Conservation (phyloP, 1,140 invertebrate genomes). For the Patella vulgata region DNA sequence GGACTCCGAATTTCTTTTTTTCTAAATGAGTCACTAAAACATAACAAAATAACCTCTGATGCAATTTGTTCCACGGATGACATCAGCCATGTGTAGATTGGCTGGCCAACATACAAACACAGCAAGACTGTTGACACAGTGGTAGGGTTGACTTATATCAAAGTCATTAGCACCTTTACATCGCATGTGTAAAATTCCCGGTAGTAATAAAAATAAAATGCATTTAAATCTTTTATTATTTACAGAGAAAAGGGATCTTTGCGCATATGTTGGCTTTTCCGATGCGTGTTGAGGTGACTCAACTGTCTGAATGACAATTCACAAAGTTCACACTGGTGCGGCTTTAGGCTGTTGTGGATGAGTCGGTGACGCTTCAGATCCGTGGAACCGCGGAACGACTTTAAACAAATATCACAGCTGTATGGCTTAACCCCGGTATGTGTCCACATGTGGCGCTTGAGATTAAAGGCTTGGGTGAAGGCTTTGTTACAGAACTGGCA, state of each 20-base stretch:
- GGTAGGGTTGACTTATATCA: too few relatives aligned
- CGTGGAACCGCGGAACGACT: slow-evolving; percentile 3
- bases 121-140: too few relatives aligned
- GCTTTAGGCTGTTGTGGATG: slow-evolving; percentile 83
- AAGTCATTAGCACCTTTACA: too few relatives aligned
- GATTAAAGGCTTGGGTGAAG: neutral
- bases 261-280: slow-evolving; percentile 14
- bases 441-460: slow-evolving; percentile 13
- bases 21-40: too few relatives aligned
- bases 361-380: slow-evolving; percentile 76
- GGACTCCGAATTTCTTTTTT: too few relatives aligned
- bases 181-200: too few relatives aligned
- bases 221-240: too few relatives aligned
- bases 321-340: slow-evolving; percentile 73
- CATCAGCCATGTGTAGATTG: too few relatives aligned
- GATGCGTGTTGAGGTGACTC: slow-evolving; percentile 18
- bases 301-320: slow-evolving; percentile 8
- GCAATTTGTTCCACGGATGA: too few relatives aligned
- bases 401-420: slow-evolving; percentile 7
- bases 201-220: too few relatives aligned
- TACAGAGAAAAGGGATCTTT: neutral
- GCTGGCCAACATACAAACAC: too few relatives aligned
- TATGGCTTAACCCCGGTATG: slow-evolving; percentile 5
- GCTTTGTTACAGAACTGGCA: slow-evolving; percentile 15
- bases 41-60: too few relatives aligned